Percentiles rank a stretch among this genome's conserved stretches.
Evolutionary conservation across 2,888 invertebrate species (phyloP).

Genomic region (Tachystola acroxantha): DNA sequence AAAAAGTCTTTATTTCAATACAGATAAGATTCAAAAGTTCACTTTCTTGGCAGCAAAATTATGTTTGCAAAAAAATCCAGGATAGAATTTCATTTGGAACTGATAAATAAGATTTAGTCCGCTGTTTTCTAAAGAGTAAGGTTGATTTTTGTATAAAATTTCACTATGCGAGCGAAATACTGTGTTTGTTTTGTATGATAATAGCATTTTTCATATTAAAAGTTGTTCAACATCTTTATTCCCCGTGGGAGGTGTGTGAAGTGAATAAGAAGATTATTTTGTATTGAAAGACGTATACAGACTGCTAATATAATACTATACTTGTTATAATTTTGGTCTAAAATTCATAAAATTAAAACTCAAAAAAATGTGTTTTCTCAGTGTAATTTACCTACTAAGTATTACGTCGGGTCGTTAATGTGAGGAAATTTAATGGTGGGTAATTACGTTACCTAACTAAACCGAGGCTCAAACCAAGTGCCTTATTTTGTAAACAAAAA

Average conservation of each 20-base stretch:
- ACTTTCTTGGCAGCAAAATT: slow-evolving; percentile 11
- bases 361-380: no score
- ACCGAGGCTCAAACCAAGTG: no score
- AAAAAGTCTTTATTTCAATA: slow-evolving; percentile 10
- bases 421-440: no score
- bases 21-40: slow-evolving; percentile 10
- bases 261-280: no score
- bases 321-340: no score
- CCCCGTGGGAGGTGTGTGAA: slow-evolving; percentile 29
- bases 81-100: neutral
- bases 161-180: neutral
- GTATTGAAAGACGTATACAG: no score
- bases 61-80: slow-evolving; percentile 16
- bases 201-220: slow-evolving; percentile 76
- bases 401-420: no score
- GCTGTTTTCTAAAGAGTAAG: slow-evolving; percentile 13
- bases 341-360: no score
- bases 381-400: no score
- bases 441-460: no score
- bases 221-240: slow-evolving; percentile 47
- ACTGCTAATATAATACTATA: no score
- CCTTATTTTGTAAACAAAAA: no score
- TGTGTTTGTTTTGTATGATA: slow-evolving; percentile 40
- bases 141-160: slow-evolving; percentile 6
- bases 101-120: neutral